Base-by-base conservation (phyloP, 2,888 invertebrate species). In the Tipula confusa region DNA sequence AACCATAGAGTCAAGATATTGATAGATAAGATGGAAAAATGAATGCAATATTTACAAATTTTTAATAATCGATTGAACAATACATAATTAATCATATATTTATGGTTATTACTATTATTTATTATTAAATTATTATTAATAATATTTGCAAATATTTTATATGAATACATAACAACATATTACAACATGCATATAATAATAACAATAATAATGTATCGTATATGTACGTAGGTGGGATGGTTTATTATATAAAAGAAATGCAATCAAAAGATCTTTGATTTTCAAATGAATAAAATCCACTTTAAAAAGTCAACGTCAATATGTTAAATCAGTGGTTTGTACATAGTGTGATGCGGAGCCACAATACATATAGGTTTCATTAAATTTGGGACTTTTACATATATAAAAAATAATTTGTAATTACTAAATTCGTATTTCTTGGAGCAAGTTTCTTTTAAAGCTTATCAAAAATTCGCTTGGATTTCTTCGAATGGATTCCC, bases 1-100 rank as follows among this genome's bases (percentile, higher is more conserved):
- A 64, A 64, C 64, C 64, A 64, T 64, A 64, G 64, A 64, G 64
- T 64, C 64, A n/a, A 48, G 64, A 64, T 64, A 64, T 64, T 64
- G 64, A 64, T 64, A 64, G 64, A 64, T 64, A 64, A 64, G 64
- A 24, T 64, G 64, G 64, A 64, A 64, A n/a, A 64, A 64, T 24
- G 24, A 64, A 64, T 64, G 64, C 64, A 64, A 64, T 64, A 64
- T 64, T 64, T 64, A 64, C 64, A 64, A 64, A 64, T 24, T 24
- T 64, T 64, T 18, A 24, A 64, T 64, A 64, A 64, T 64, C 64
- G 64, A 64, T 64, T 9, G 64, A 64, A 64, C 64, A 64, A 64
- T 64, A 64, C 64, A 64, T 64, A 64, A 64, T 64, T 64, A 64
- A 64, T 64, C 64, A 64, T 64, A 64, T 24, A 64, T 64, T 64